Evolutionary conservation across 2,888 invertebrate species (phyloP), one percentile per base, ranked within the genome.

Genomic region (Ectobius pallidus): DNA sequence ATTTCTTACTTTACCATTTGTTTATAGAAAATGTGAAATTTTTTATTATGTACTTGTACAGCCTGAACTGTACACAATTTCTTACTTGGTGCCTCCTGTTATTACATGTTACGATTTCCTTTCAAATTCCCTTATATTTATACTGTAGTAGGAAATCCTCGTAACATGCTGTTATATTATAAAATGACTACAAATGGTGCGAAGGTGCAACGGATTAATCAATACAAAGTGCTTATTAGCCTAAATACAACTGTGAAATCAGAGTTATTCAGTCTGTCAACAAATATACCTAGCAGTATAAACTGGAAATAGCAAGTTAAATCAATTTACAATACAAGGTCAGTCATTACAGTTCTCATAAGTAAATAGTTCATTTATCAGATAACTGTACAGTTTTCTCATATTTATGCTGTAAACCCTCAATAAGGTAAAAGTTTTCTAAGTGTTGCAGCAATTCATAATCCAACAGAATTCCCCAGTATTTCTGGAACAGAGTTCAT

Each of bases 131-230:
- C 11, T 32, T 30, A 58, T 14, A 30, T 6, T 34, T 34, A 34
- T 34, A 34, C 11, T 34, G 6, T 34, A 52, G 25, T 6, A 2
- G 30, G 32, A 58, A 58, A 30, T 58, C 58, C 30, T 58, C 34
- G 11, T 58, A 58, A 58, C 6, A 32, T n/a, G n/a, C n/a, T 30
- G 20, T 52, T 52, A 30, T 58, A 52, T 20, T 58, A 58, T 58
- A 58, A 58, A 58, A 58, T n/a, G 14, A n/a, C 58, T 58, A 58
- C 58, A 58, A 30, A 58, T n/a, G 27, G 16, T 58, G 58, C n/a
- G 58, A 11, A 58, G 27, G 58, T 58, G 58, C 30, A 58, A 52
- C 30, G 58, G 7, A 58, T n/a, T 58, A n/a, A 27, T 4, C n/a
- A 30, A 46, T n/a, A 11, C 11, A 11, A n/a, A 14, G 46, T n/a